Percentiles rank a stretch among this genome's conserved stretches.
Evolutionary conservation across 2,797 vertebrate species (phyloP).

Genomic region (Chrysocyon brachyurus): DNA sequence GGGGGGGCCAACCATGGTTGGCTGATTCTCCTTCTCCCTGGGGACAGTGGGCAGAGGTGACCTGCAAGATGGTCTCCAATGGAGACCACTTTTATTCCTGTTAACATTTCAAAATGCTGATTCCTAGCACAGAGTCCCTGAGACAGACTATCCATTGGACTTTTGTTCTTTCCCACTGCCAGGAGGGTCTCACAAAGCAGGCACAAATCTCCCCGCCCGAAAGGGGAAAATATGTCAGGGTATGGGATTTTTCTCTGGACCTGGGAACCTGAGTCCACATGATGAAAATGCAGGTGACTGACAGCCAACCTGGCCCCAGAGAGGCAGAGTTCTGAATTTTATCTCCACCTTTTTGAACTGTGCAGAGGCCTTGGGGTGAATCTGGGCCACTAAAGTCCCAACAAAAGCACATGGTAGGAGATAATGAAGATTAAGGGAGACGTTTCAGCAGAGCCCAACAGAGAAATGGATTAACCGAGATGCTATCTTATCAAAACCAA

Average conservation of each 20-base stretch:
- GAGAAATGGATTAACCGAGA: conserved; percentile 66
- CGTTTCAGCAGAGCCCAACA: neutral
- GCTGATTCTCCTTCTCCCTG: neutral
- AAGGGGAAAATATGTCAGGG: neutral
- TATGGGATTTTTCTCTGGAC: neutral
- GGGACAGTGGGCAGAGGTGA: neutral
- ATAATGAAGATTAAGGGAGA: conserved; percentile 64
- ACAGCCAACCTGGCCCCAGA: neutral
- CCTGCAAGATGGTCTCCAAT: neutral
- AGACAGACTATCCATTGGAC: neutral
- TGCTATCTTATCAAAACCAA: conserved; percentile 46
- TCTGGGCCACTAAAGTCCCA: neutral
- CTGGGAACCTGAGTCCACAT: neutral
- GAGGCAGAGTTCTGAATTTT: neutral
- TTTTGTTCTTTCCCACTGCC: neutral
- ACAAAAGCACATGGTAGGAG: neutral
- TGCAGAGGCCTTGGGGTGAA: neutral
- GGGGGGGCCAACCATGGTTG: neutral
- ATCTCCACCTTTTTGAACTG: neutral
- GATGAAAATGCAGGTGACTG: neutral
- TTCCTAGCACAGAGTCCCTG: neutral
- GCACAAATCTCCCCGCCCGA: neutral
- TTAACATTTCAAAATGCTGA: neutral
- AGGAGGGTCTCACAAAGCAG: neutral
- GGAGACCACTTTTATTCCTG: neutral